These are phyloP conservation scores for Tetragonisca angustula DNA, from an alignment of 2,888 invertebrate species.

Conservation along the genomic window DNA sequence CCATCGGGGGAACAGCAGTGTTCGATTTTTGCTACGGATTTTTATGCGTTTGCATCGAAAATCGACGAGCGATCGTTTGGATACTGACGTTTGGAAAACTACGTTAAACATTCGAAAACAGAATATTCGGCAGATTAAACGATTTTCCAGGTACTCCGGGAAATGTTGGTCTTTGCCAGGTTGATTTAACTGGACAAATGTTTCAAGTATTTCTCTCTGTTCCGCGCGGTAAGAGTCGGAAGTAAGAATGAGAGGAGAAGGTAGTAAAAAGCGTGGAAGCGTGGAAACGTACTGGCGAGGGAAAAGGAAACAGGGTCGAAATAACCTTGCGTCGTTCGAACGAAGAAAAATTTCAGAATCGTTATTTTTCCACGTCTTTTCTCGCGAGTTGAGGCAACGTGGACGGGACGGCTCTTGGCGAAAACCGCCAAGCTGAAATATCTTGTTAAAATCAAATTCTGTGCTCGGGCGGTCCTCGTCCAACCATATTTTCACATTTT, in stretches of 20 bases:
- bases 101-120: too few species aligned
- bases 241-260: neutral
- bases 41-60: too few species aligned
- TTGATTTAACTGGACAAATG: neutral
- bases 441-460: constrained; percentile 9
- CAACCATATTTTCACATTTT: neutral
- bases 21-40: too few species aligned
- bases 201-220: neutral
- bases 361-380: neutral
- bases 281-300: neutral
- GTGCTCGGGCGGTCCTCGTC: neutral
- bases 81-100: too few species aligned
- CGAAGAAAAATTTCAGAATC: neutral
- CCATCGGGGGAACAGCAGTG: too few species aligned
- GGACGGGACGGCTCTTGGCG: neutral
- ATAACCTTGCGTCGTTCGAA: neutral
- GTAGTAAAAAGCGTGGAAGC: neutral
- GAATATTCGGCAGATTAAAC: too few species aligned
- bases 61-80: too few species aligned
- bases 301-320: neutral
- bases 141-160: too few species aligned
- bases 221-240: too few species aligned
- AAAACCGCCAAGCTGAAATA: constrained; percentile 1
- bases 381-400: neutral
- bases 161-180: neutral